Evolutionary conservation across 64 coral and sea anemone genomes (phyloP), one percentile per base, ranked within the genome.

Genomic region (Dendrophyllia cribrosa): DNA sequence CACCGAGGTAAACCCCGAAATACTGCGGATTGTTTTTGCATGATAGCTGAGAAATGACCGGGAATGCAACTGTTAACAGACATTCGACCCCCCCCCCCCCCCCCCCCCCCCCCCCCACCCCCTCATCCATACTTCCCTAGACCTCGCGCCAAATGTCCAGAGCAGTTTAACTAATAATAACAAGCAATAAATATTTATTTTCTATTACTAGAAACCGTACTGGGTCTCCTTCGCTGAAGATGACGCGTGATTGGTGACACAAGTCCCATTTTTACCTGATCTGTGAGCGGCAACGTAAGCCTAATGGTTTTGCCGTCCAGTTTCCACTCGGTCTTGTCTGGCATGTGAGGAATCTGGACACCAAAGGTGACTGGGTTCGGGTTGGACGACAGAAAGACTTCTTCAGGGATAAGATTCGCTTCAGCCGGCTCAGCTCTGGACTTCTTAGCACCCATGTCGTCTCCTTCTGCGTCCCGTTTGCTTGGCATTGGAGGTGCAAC

Each of bases 281-380:
- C 97, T 50, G 94, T 96, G 5, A 88, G 91, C 24, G 97, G 97
- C 20, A 99, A 74, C 2, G 97, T 96, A 59, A 99, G 91, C 56
- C 73, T 90, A 58, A 99, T 94, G 6, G 91, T 92, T 15, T 89
- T 92, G 5, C 97, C 97, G 34, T 96, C 90, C 19, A 95, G 78
- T 76, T 93, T 99, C 97, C 97, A 99, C 88, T 99, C 97, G 70
- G 77, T 78, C 53, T 99, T 99, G 19, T 99, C 97, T 21, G 97
- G 97, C 75, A 99, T 88, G 11, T 75, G 71, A 70, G 97, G 97
- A 59, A 99, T 93, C 70, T 99, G 97, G 4, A 99, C 97, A 56
- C 89, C 92, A 75, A 99, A 99, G 21, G 87, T 91, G n/a, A 99
- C 97, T 14, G 94, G 90, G 16, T 70, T 90, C 10, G 94, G 81